Conservation (phyloP, 1,140 invertebrate genomes). For the Drosophila erecta region DNA sequence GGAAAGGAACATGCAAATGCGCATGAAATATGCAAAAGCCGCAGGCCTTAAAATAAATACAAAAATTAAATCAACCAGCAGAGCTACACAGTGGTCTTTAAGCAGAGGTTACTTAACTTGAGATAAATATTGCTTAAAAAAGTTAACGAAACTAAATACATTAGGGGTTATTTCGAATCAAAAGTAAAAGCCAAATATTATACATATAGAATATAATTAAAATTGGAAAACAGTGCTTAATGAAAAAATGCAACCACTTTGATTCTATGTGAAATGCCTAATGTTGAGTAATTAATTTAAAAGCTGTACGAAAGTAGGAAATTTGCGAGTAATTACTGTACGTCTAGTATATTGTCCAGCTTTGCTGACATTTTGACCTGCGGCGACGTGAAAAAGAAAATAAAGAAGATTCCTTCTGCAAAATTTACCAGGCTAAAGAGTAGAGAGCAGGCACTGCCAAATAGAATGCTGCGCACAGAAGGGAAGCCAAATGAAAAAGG, state of each 20-base stretch:
- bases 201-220: too few species aligned
- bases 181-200: too few species aligned
- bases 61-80: conserved; percentile 38
- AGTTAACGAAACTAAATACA: too few species aligned
- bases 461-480: conserved; percentile 22
- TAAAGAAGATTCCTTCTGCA: conserved; percentile 28
- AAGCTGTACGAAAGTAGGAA: neutral
- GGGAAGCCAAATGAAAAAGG: conserved; percentile 26
- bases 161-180: too few species aligned
- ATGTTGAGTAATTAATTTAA: neutral
- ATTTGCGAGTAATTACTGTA: conserved; percentile 22
- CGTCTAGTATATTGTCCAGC: conserved; percentile 39
- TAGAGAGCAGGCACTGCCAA: conserved; percentile 29
- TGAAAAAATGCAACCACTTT: too few species aligned
- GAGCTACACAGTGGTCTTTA: conserved; percentile 22
- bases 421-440: conserved; percentile 52
- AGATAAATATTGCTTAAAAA: neutral
- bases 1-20: conserved; percentile 55
- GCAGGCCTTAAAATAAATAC: conserved; percentile 33
- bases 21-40: conserved; percentile 47
- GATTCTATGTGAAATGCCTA: too few species aligned
- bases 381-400: conserved; percentile 41
- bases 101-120: neutral
- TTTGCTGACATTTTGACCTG: conserved; percentile 65
- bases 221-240: too few species aligned